Evolutionary conservation across 2,888 invertebrate species (phyloP).

Genomic region (Hypena proboscidalis): DNA sequence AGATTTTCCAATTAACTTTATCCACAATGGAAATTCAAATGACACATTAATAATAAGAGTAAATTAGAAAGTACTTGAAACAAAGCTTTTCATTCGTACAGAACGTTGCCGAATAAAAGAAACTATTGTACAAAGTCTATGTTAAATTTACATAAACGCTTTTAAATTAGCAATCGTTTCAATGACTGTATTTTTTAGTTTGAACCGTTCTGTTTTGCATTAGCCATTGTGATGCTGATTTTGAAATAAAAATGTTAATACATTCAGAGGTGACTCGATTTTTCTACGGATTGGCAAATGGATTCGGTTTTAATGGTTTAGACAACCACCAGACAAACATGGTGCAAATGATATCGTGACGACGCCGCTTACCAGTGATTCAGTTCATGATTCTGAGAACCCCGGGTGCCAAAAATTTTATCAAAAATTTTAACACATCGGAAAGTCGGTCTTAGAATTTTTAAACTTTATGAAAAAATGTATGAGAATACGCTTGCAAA

Average conservation of each 20-base stretch:
- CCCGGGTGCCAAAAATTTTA: too few species aligned
- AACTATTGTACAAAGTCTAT: slow-evolving; percentile 3
- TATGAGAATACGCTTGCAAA: too few species aligned
- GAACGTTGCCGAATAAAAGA: neutral
- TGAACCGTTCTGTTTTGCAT: neutral
- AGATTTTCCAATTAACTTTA: neutral
- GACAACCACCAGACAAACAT: too few species aligned
- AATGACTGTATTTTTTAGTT: neutral
- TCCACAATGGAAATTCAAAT: slow-evolving; percentile 1
- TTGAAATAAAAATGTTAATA: neutral
- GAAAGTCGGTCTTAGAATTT: too few species aligned
- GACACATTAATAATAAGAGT: slow-evolving; percentile 1
- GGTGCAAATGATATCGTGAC: too few species aligned
- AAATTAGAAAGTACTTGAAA: neutral
- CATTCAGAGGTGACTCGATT: too few species aligned
- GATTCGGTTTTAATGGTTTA: too few species aligned
- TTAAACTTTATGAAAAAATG: too few species aligned
- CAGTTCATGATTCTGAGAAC: too few species aligned
- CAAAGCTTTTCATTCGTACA: neutral
- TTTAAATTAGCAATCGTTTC: slow-evolving; percentile 5
- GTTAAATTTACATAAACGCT: slow-evolving; percentile 11
- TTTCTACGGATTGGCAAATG: too few species aligned
- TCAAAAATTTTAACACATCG: too few species aligned
- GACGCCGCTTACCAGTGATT: too few species aligned
- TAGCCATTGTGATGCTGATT: neutral